phyloP scores from a whole-genome alignment of 1,140 invertebrate species.

The Sinella curviseta region DNA sequence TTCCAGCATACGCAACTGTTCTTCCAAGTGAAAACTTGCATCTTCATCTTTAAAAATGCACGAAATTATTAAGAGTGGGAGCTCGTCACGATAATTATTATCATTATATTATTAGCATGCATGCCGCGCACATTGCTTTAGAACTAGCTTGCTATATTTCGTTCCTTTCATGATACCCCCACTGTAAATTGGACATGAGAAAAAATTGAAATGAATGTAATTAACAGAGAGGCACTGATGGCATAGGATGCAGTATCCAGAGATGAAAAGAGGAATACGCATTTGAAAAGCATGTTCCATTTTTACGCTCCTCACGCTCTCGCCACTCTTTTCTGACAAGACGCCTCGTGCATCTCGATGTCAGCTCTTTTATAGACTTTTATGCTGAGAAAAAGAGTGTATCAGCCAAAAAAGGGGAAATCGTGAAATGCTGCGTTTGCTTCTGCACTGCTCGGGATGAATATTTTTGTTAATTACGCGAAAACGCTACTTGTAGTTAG shows the following conservation, averaged over 20 bases:
- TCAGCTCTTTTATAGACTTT: constrained; percentile 1
- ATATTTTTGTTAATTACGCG: not conserved
- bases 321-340: not conserved
- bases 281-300: not conserved
- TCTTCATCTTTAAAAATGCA: constrained; percentile 10
- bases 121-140: constrained; percentile 3
- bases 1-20: not conserved
- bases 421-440: not conserved
- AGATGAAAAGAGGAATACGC: not conserved
- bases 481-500: not conserved
- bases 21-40: not conserved
- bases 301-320: not conserved
- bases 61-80: too few species aligned
- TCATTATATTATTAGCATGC: constrained; percentile 18
- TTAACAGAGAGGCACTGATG: too few species aligned
- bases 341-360: not conserved
- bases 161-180: not conserved
- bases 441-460: not conserved
- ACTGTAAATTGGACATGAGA: not conserved
- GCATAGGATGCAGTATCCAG: not conserved
- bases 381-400: not conserved
- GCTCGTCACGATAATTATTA: not conserved
- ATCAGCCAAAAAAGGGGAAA: not conserved
- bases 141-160: not conserved
- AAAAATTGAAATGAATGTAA: constrained; percentile 9